These are phyloP conservation scores for Drosophila rhopaloa DNA, from an alignment of 1,140 invertebrate species.

Conservation along the genomic window DNA sequence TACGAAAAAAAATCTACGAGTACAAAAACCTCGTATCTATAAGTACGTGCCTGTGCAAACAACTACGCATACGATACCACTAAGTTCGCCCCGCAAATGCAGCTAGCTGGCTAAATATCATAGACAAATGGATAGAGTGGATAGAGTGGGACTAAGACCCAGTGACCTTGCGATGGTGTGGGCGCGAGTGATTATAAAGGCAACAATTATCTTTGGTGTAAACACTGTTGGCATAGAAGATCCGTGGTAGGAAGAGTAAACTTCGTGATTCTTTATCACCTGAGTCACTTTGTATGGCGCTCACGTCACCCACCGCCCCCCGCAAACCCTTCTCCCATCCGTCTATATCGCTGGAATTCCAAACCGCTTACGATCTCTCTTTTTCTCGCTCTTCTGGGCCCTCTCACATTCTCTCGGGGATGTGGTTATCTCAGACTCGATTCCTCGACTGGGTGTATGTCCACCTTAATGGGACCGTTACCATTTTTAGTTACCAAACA, in stretches of 20 bases:
- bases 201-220: slow-evolving; percentile 53
- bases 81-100: slow-evolving; percentile 25
- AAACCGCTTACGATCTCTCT: slow-evolving; percentile 35
- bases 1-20: slow-evolving; percentile 22
- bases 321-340: slow-evolving; percentile 12
- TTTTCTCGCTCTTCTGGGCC: slow-evolving; percentile 8
- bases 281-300: slow-evolving; percentile 73
- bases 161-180: slow-evolving; percentile 52
- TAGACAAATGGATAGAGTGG: not conserved
- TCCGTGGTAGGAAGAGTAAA: slow-evolving; percentile 13
- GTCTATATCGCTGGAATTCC: slow-evolving; percentile 57
- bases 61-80: slow-evolving; percentile 5
- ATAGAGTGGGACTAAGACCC: slow-evolving; percentile 3
- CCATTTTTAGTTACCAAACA: slow-evolving; percentile 70
- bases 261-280: slow-evolving; percentile 74
- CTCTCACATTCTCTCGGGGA: slow-evolving; percentile 3
- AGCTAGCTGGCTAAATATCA: slow-evolving; percentile 3
- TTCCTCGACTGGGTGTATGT: slow-evolving; percentile 21
- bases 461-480: slow-evolving; percentile 54
- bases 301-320: slow-evolving; percentile 59
- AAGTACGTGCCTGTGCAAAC: slow-evolving; percentile 69
- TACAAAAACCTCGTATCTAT: slow-evolving; percentile 49
- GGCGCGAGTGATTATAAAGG: slow-evolving; percentile 32
- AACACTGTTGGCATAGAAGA: slow-evolving; percentile 62
- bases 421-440: not conserved